phyloP scores from a whole-genome alignment of 92 coral and sea anemone species.

The Porites rus region DNA sequence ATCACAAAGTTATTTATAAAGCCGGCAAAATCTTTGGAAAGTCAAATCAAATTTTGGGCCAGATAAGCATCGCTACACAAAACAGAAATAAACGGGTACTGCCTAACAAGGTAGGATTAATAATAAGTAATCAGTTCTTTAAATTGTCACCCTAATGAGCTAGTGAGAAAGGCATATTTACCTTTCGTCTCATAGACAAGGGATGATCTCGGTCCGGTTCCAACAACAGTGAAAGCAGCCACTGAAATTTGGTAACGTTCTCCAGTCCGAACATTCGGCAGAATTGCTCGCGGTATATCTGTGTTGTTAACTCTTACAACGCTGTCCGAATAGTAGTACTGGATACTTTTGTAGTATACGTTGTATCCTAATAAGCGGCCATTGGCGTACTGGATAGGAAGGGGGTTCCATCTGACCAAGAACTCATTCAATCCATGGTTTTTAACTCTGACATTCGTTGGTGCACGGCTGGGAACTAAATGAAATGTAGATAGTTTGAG shows the following conservation, averaged over 20 bases:
- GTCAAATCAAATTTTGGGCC: no score
- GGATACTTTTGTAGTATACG: neutral
- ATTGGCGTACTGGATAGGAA: neutral
- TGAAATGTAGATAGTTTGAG: no score
- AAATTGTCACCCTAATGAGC: no score
- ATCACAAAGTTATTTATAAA: no score
- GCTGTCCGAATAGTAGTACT: slow-evolving; percentile 11
- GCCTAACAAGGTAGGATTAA: no score
- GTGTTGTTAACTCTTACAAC: slow-evolving; percentile 1
- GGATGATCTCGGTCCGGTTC: slow-evolving; percentile 7
- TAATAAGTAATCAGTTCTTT: no score
- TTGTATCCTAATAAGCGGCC: slow-evolving; percentile 12
- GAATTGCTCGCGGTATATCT: neutral
- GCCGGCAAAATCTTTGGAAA: no score
- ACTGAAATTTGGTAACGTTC: slow-evolving; percentile 12
- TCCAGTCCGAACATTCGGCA: neutral
- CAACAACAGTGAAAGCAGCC: slow-evolving; percentile 13
- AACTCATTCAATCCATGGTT: slow-evolving; percentile 10
- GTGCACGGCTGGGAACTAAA: slow-evolving; percentile 23
- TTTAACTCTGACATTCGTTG: neutral
- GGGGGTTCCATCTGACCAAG: neutral
- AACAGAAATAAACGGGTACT: no score
- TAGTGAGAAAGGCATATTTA: neutral
- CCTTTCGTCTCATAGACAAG: slow-evolving; percentile 4
- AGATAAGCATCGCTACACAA: no score